Percentiles rank a stretch among this genome's conserved stretches.
Evolutionary conservation across 37 sponge, comb jelly and placozoan species (phyloP).

Genomic region (Axinella damicornis): DNA sequence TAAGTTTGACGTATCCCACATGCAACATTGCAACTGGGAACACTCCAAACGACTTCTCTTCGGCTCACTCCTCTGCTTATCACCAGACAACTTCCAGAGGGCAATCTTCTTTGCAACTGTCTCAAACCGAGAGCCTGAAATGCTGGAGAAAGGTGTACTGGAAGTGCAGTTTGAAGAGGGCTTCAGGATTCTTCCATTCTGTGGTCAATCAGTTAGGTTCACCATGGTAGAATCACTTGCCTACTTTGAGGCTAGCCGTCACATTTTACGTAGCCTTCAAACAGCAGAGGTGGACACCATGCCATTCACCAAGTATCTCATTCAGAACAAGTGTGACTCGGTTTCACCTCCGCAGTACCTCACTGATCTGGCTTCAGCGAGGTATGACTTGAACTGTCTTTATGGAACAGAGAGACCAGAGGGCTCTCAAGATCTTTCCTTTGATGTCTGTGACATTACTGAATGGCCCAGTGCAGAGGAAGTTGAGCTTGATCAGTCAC

Average conservation of each 20-base stretch:
- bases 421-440: neutral
- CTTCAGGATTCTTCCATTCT: neutral
- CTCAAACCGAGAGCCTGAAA: slow-evolving; percentile 67
- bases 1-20: slow-evolving; percentile 54
- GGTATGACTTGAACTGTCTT: slow-evolving; percentile 33
- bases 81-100: slow-evolving; percentile 48
- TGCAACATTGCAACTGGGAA: slow-evolving; percentile 69
- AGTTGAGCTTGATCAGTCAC: slow-evolving; percentile 71
- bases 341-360: slow-evolving; percentile 51
- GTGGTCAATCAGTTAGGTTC: slow-evolving; percentile 18
- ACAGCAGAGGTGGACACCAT: slow-evolving; percentile 77
- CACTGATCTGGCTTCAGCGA: neutral
- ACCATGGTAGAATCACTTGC: slow-evolving; percentile 86
- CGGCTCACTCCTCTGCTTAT: slow-evolving; percentile 88
- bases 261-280: slow-evolving; percentile 74
- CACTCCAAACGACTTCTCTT: slow-evolving; percentile 76
- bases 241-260: slow-evolving; percentile 90
- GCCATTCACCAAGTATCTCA: slow-evolving; percentile 78
- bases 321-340: slow-evolving; percentile 44
- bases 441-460: slow-evolving; percentile 15
- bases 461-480: slow-evolving; percentile 49
- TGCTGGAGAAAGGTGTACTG: slow-evolving; percentile 57
- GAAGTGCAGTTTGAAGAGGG: slow-evolving; percentile 56
- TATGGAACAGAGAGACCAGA: slow-evolving; percentile 18
- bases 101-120: slow-evolving; percentile 76